phyloP scores from a whole-genome alignment of 2,888 invertebrate species.

The Euclidia mi region DNA sequence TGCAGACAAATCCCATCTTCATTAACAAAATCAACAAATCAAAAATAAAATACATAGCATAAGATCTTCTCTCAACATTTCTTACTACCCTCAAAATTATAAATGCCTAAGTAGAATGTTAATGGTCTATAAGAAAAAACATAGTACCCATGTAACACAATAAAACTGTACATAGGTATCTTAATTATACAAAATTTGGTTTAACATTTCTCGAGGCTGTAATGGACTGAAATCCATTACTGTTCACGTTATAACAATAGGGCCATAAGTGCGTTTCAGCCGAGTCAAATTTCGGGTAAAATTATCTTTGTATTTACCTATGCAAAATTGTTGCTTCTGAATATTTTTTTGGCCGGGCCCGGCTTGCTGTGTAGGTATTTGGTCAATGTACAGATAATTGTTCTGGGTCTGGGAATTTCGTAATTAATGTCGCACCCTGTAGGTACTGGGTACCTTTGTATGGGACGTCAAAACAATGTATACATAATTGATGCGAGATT shows the following conservation, averaged over 20 bases:
- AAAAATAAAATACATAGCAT: conserved; percentile 2
- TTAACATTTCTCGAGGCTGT: conserved; percentile 30
- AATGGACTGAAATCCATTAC: conserved; percentile 34
- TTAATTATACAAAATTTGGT: conserved; percentile 35
- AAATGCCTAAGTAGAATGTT: conserved; percentile 5
- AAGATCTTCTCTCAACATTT: neutral
- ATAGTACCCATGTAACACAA: conserved; percentile 26
- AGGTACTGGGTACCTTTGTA: neutral
- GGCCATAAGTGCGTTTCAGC: conserved; percentile 18
- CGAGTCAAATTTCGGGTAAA: conserved; percentile 15
- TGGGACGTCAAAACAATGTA: no score
- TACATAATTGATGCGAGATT: no score
- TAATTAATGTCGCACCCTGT: neutral
- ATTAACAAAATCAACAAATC: conserved; percentile 1
- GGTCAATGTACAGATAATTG: neutral
- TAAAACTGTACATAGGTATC: conserved; percentile 27
- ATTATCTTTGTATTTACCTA: conserved; percentile 2
- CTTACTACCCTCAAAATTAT: conserved; percentile 3
- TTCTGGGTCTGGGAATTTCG: conserved; percentile 2
- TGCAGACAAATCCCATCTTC: neutral
- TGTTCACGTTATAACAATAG: conserved; percentile 24
- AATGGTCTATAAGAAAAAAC: conserved; percentile 34
- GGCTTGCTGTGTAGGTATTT: conserved; percentile 6
- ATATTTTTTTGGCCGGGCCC: conserved; percentile 7
- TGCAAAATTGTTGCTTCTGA: conserved; percentile 4